A percentile compares a stretch with the other conserved stretches of the same genome.
phyloP scores from a whole-genome alignment of 2,113 vertebrate species.

The Calidris pugnax region DNA sequence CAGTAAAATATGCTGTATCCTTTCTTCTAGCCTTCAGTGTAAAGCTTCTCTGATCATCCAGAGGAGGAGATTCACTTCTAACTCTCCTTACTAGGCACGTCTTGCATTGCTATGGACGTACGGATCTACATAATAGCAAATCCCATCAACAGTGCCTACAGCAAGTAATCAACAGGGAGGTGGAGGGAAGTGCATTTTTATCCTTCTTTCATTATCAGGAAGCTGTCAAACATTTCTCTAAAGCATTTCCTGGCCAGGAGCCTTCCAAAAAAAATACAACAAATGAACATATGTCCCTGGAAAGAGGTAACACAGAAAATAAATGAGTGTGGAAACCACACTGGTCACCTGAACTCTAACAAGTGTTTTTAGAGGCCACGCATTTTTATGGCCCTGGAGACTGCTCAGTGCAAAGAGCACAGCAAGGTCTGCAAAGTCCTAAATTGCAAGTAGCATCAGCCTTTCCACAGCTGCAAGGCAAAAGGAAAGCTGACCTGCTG shows the following conservation, averaged over 20 bases:
- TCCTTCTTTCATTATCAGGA: constrained; percentile 4
- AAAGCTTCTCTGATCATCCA: not conserved
- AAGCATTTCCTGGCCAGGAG: constrained; percentile 26
- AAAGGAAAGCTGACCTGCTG: not conserved
- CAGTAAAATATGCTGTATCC: not conserved
- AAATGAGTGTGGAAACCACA: not conserved
- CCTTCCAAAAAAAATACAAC: not conserved
- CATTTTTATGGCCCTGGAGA: not conserved
- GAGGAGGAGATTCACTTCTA: not conserved
- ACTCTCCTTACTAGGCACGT: not conserved
- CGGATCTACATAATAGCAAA: not conserved
- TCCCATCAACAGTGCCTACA: not conserved
- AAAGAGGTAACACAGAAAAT: not conserved
- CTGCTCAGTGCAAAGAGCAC: not conserved
- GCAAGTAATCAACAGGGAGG: not conserved
- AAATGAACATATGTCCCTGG: not conserved
- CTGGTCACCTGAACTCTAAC: not conserved
- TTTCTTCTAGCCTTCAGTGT: not conserved
- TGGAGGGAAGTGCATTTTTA: not conserved
- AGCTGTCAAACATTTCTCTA: constrained; percentile 1
- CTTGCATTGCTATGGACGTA: not conserved
- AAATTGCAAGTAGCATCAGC: not conserved
- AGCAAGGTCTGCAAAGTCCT: not conserved
- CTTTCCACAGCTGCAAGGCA: not conserved
- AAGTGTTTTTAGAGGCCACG: not conserved